Evolutionary conservation across 2,113 vertebrate species (phyloP).

Genomic region (Amblyopsis rosae): DNA sequence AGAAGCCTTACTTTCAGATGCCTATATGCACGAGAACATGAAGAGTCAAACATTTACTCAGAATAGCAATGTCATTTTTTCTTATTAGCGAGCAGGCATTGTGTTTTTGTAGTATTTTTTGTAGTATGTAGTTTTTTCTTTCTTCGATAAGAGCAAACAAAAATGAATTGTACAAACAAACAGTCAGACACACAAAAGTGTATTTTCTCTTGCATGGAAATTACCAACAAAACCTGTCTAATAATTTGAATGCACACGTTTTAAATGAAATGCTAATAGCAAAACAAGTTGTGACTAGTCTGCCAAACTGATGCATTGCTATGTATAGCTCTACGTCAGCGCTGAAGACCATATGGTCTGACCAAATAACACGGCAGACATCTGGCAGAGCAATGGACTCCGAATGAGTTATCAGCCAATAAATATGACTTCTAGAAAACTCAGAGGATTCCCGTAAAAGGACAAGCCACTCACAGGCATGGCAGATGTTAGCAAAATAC

Average conservation of each 20-base stretch:
- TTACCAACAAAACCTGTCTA: no score
- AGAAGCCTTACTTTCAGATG: background rate
- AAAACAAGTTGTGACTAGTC: constrained; percentile 21
- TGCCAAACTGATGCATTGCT: constrained; percentile 29
- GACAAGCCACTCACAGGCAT: constrained; percentile 17
- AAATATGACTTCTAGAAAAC: constrained; percentile 19
- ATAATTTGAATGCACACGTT: constrained; percentile 28
- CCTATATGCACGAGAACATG: no score
- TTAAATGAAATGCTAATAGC: background rate
- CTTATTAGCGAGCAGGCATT: constrained; percentile 41
- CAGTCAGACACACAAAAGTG: background rate
- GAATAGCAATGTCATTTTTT: constrained; percentile 23
- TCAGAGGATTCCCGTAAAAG: background rate
- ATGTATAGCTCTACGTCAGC: constrained; percentile 46
- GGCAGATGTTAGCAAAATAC: constrained; percentile 17
- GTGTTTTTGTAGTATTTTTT: constrained; percentile 17
- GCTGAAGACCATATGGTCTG: constrained; percentile 52
- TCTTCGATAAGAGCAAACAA: no score
- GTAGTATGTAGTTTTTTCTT: no score
- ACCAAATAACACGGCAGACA: constrained; percentile 50
- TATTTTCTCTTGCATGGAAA: no score
- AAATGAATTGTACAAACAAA: no score
- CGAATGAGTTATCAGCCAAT: constrained; percentile 27
- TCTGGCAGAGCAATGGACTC: constrained; percentile 48
- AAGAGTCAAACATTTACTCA: constrained; percentile 32